Conservation (phyloP, 2,113 vertebrate species). For the Dolichotis patagonum region DNA sequence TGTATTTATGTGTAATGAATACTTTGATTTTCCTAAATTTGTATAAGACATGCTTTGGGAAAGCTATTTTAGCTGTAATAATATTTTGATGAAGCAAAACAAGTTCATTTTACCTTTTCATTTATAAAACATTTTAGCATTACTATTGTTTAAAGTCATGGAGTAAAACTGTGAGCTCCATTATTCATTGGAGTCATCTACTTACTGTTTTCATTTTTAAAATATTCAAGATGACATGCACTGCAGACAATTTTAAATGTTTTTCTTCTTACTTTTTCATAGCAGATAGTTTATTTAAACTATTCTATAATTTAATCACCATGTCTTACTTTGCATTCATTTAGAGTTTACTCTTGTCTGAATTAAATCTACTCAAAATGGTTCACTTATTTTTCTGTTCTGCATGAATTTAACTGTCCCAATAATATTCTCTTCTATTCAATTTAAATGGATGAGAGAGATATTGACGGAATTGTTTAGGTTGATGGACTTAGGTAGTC, state of each 20-base stretch:
- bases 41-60: not conserved
- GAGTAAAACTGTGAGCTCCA: no score
- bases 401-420: not conserved
- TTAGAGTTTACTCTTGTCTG: not conserved
- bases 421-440: not conserved
- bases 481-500: no score
- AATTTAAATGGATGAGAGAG: not conserved
- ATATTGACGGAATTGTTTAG: not conserved
- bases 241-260: not conserved
- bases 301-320: not conserved
- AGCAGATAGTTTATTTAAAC: no score
- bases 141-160: not conserved
- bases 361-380: not conserved
- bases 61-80: not conserved
- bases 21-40: not conserved
- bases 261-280: not conserved
- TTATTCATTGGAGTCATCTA: rapidly evolving
- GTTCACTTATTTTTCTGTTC: not conserved
- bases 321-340: not conserved
- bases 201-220: not conserved
- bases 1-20: not conserved
- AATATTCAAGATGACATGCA: not conserved
- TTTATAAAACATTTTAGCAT: not conserved
- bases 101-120: not conserved
- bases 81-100: not conserved